These are phyloP conservation scores for Molossus molossus DNA, from an alignment of 2,797 vertebrate genomes.

Conservation along the genomic window DNA sequence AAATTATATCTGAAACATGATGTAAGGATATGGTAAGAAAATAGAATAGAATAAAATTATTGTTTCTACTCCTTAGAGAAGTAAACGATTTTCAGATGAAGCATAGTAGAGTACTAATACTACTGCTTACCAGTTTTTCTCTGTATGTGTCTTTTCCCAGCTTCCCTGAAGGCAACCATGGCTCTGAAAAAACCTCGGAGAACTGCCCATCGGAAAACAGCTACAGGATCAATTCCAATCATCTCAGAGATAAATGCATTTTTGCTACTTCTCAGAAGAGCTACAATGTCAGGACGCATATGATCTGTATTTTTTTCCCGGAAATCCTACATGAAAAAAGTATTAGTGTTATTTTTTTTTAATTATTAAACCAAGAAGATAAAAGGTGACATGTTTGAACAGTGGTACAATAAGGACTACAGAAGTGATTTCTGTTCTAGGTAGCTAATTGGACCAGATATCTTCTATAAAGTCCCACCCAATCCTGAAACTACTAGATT, in stretches of 20 bases:
- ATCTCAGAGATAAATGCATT: constrained; percentile 97
- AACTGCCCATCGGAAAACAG: constrained; percentile 98
- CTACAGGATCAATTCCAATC: constrained; percentile 97
- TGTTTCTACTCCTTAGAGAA: neutral
- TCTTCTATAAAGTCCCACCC: constrained; percentile 33
- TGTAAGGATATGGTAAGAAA: neutral
- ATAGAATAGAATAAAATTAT: constrained; percentile 62
- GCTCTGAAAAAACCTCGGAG: constrained; percentile 97
- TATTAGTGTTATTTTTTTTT: constrained; percentile 68
- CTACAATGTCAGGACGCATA: constrained; percentile 98
- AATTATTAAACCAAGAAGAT: constrained; percentile 45
- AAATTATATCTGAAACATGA: neutral
- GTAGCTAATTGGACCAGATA: neutral
- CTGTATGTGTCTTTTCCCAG: constrained; percentile 93
- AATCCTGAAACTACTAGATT: constrained; percentile 52
- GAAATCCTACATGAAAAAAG: constrained; percentile 93
- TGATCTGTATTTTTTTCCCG: constrained; percentile 99
- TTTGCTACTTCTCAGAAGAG: constrained; percentile 97
- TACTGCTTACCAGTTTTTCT: constrained; percentile 94
- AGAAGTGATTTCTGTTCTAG: constrained; percentile 41
- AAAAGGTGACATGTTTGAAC: constrained; percentile 38
- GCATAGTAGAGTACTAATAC: constrained; percentile 16
- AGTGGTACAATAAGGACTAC: neutral
- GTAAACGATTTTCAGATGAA: neutral
- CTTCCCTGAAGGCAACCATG: constrained; percentile 94